Evolutionary conservation across 2,888 invertebrate species (phyloP).

Genomic region (Pandemis cinnamomeana): DNA sequence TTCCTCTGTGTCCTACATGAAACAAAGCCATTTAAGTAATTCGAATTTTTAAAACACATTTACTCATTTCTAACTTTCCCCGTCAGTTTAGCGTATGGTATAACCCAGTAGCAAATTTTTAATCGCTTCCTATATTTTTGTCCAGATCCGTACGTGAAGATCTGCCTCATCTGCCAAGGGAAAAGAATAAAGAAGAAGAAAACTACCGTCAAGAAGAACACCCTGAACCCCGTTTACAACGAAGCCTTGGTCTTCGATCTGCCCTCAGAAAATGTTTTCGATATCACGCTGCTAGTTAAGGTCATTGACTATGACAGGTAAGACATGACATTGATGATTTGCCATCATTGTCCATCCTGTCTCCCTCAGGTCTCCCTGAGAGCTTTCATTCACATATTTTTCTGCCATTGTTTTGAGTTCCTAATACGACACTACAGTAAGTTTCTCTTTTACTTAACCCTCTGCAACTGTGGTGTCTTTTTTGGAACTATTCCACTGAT

Average conservation of each 20-base stretch:
- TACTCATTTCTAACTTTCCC: too few relatives aligned
- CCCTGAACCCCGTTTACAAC: conserved; percentile 95
- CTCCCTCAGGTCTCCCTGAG: too few relatives aligned
- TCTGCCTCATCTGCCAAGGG: conserved; percentile 93
- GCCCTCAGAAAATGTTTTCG: conserved; percentile 91
- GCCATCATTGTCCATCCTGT: background rate
- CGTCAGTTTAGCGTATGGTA: background rate
- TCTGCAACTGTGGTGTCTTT: too few relatives aligned
- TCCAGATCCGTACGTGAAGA: conserved; percentile 96
- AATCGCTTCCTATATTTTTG: background rate
- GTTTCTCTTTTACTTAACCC: too few relatives aligned
- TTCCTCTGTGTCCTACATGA: too few relatives aligned
- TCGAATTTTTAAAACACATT: too few relatives aligned
- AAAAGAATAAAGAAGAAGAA: conserved; percentile 97
- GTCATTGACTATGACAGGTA: conserved; percentile 96
- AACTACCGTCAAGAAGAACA: conserved; percentile 94
- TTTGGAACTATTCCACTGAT: too few relatives aligned
- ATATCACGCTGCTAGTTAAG: conserved; percentile 92
- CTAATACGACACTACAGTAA: too few relatives aligned
- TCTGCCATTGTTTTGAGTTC: too few relatives aligned
- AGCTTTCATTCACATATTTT: too few relatives aligned
- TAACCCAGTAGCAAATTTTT: background rate
- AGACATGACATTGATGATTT: conserved; percentile 48
- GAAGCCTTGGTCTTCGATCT: conserved; percentile 97
- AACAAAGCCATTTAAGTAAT: too few relatives aligned